Evolutionary conservation across 2,113 vertebrate species (phyloP).

Genomic region (Corythoichthys intestinalis): DNA sequence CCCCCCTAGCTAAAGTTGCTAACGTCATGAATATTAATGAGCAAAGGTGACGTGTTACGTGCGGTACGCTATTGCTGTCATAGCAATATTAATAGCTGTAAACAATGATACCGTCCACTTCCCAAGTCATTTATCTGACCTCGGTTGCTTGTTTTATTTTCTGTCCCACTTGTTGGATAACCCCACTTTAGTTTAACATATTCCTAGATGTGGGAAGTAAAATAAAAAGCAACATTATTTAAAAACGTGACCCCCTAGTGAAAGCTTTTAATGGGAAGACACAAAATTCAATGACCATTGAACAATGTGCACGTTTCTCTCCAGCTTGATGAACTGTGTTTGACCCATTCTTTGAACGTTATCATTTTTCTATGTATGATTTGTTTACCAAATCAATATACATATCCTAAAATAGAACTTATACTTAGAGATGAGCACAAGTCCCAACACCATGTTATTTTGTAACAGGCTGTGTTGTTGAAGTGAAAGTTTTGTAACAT

Average conservation of each 20-base stretch:
- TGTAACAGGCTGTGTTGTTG: not conserved
- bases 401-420: conserved; percentile 42
- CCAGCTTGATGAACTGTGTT: conserved; percentile 3
- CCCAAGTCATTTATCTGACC: conserved; percentile 49
- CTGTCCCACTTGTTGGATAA: conserved; percentile 60
- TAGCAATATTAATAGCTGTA: conserved; percentile 10
- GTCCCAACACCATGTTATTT: not conserved
- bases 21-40: too few species aligned
- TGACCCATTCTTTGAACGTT: conserved; percentile 37
- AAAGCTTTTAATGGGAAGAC: conserved; percentile 5
- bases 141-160: conserved; percentile 47
- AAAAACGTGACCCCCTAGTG: conserved; percentile 8
- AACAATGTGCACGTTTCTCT: not conserved
- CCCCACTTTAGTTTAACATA: conserved; percentile 36
- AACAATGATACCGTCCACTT: conserved; percentile 48
- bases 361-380: not conserved
- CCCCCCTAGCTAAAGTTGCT: too few species aligned
- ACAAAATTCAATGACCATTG: conserved; percentile 22
- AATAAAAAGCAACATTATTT: conserved; percentile 9
- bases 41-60: too few species aligned
- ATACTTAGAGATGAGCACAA: conserved; percentile 16
- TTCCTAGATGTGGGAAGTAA: conserved; percentile 39
- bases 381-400: conserved; percentile 50
- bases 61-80: conserved; percentile 13
- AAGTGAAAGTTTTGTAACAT: not conserved